Evolutionary conservation across 35 echinoderm and acorn worm genomes (phyloP).

Genomic region (Lytechinus pictus): DNA sequence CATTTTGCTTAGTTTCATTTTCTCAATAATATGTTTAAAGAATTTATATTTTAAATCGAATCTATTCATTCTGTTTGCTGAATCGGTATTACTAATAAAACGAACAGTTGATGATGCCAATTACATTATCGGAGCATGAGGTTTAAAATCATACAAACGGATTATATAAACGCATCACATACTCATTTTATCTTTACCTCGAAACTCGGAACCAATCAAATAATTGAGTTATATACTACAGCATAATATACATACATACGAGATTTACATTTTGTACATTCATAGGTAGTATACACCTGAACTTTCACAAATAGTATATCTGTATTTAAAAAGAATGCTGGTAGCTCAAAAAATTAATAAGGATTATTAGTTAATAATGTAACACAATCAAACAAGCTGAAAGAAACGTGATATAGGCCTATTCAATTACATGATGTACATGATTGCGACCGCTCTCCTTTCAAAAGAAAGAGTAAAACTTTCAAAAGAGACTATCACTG

Average conservation of each 20-base stretch:
- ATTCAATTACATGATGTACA: not conserved
- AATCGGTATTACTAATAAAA: no score
- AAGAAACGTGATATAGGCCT: no score
- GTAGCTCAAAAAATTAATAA: not conserved
- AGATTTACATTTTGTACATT: conserved; percentile 16
- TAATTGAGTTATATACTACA: not conserved
- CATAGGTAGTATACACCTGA: not conserved
- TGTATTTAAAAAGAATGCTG: not conserved
- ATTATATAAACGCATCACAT: not conserved
- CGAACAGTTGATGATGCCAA: no score
- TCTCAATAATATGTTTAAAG: no score
- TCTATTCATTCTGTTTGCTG: no score
- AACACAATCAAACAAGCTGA: no score
- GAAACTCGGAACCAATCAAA: not conserved
- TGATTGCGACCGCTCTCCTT: not conserved
- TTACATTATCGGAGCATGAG: no score
- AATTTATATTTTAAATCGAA: no score
- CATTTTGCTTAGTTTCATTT: no score
- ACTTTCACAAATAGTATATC: not conserved
- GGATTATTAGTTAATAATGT: not conserved
- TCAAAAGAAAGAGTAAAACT: not conserved
- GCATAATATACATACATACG: not conserved
- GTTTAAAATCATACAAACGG: not conserved
- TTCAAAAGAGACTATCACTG: not conserved
- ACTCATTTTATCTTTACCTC: not conserved